Percentiles rank a stretch among this genome's conserved stretches.
Evolutionary conservation across 2,113 vertebrate species (phyloP).

Genomic region (Eulacestoma nigropectus): DNA sequence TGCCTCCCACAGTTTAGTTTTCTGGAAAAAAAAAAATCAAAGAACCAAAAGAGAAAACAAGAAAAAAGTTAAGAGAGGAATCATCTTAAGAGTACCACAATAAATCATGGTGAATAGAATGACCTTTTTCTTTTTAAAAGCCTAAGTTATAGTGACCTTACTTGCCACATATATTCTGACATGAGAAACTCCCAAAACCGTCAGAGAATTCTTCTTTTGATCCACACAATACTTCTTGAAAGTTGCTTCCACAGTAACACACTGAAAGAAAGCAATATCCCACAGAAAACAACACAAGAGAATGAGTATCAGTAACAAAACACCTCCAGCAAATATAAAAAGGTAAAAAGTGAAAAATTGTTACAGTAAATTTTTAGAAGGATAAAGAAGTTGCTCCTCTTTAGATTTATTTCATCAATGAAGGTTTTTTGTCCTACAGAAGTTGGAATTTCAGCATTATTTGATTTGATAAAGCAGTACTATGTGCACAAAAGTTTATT

Average conservation of each 20-base stretch:
- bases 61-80: background rate
- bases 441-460: background rate
- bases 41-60: background rate
- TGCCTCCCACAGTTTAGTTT: slow-evolving; percentile 89
- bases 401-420: background rate
- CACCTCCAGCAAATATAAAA: background rate
- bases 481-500: background rate
- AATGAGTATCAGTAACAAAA: background rate
- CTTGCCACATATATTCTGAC: slow-evolving; percentile 88
- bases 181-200: slow-evolving; percentile 86
- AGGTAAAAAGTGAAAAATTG: background rate
- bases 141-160: slow-evolving; percentile 67
- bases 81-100: background rate
- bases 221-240: slow-evolving; percentile 83
- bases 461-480: background rate
- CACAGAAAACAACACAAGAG: background rate
- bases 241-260: slow-evolving; percentile 88
- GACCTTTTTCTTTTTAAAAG: background rate
- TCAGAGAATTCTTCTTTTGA: slow-evolving; percentile 81
- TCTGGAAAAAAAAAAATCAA: slow-evolving; percentile 33
- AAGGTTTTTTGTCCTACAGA: background rate
- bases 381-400: background rate
- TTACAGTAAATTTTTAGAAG: background rate
- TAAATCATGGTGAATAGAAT: background rate
- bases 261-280: slow-evolving; percentile 54